phyloP scores from a whole-genome alignment of 2,797 vertebrate species.

The Spheniscus humboldti region DNA sequence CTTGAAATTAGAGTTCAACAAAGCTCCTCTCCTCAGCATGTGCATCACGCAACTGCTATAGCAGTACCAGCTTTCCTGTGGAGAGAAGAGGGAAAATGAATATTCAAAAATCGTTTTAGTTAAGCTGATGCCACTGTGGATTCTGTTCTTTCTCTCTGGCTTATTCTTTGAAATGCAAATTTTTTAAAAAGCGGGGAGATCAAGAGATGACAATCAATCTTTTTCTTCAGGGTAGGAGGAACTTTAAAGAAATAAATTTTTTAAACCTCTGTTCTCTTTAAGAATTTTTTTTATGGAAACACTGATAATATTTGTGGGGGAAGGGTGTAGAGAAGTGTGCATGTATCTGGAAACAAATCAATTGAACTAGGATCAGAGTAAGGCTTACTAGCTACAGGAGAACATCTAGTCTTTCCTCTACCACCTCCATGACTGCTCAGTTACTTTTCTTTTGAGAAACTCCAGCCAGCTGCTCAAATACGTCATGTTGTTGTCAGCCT shows the following conservation, averaged over 20 bases:
- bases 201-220: not conserved
- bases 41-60: not conserved
- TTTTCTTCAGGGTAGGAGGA: not conserved
- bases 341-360: not conserved
- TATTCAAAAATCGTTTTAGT: conserved; percentile 10
- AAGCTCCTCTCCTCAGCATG: not conserved
- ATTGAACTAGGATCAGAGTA: not conserved
- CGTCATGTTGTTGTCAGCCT: not conserved
- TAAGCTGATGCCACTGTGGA: not conserved
- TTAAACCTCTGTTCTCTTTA: not conserved
- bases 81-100: conserved; percentile 7
- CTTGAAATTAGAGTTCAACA: not conserved
- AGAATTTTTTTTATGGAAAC: not conserved
- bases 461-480: not conserved
- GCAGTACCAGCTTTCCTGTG: not conserved
- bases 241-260: not conserved
- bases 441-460: not conserved
- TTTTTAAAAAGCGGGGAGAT: not conserved
- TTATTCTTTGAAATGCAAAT: conserved; percentile 34
- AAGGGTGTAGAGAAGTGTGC: not conserved
- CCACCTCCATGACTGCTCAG: not conserved
- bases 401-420: not conserved
- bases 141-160: not conserved
- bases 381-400: not conserved
- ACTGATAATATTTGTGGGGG: not conserved